Percentiles rank a stretch among this genome's conserved stretches.
phyloP scores from a whole-genome alignment of 1,140 invertebrate genomes.

The Drosophila grimshawi region DNA sequence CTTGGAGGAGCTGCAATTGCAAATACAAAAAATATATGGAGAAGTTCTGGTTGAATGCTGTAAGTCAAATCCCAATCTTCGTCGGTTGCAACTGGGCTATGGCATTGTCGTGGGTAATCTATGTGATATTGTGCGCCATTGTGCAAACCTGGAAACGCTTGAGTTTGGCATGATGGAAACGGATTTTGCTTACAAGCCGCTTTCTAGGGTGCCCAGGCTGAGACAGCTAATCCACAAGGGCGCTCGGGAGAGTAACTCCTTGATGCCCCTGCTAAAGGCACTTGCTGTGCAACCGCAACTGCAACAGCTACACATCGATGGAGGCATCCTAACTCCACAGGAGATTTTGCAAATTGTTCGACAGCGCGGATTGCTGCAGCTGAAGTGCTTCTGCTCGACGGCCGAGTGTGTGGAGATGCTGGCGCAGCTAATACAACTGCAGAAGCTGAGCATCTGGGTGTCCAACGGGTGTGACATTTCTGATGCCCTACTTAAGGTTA shows the following conservation, averaged over 20 bases:
- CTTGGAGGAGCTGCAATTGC: conserved; percentile 41
- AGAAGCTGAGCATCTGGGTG: conserved; percentile 60
- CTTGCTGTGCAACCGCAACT: conserved; percentile 44
- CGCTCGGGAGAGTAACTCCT: conserved; percentile 47
- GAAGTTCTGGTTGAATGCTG: conserved; percentile 48
- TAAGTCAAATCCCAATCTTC: conserved; percentile 47
- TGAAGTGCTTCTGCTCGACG: conserved; percentile 60
- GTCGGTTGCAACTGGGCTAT: conserved; percentile 45
- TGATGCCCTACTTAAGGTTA: conserved; percentile 38
- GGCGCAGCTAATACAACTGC: conserved; percentile 28
- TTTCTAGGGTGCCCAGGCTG: conserved; percentile 50
- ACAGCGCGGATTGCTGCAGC: conserved; percentile 34
- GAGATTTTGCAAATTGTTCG: conserved; percentile 46
- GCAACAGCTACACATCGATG: conserved; percentile 50
- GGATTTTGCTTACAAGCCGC: conserved; percentile 26
- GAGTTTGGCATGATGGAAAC: conserved; percentile 58
- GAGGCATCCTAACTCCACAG: conserved; percentile 46
- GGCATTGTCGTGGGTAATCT: conserved; percentile 37
- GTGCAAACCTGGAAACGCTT: conserved; percentile 45
- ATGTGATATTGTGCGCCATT: conserved; percentile 46
- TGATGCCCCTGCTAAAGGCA: conserved; percentile 43
- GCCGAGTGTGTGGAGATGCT: conserved; percentile 47
- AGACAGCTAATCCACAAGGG: conserved; percentile 47
- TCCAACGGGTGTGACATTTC: conserved; percentile 47
- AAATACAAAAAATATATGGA: conserved; percentile 20